These are phyloP conservation scores for Tachystola acroxantha DNA, from an alignment of 2,888 invertebrate genomes.

Conservation along the genomic window DNA sequence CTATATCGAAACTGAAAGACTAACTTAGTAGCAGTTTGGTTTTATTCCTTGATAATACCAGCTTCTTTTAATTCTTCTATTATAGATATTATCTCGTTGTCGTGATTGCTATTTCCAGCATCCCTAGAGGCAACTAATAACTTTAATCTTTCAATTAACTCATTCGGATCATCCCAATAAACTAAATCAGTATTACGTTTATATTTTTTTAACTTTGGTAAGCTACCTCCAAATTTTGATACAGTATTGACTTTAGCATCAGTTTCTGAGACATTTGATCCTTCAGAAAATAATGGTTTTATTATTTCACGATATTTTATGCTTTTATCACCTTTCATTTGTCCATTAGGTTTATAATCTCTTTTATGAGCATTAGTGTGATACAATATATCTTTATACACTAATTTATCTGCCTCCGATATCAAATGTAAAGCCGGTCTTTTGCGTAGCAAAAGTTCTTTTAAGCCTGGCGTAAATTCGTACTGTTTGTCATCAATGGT, in stretches of 20 bases:
- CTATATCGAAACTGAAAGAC: not conserved
- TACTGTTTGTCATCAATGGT: conserved; percentile 5
- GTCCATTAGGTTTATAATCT: conserved; percentile 12
- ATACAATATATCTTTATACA: conserved; percentile 11
- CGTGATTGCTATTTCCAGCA: conserved; percentile 19
- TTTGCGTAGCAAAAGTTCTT: conserved; percentile 9
- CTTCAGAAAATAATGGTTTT: conserved; percentile 3
- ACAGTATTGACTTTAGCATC: not conserved
- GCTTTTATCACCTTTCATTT: conserved; percentile 13
- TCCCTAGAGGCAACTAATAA: conserved; percentile 16
- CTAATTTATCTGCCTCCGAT: conserved; percentile 8
- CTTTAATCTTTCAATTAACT: conserved; percentile 19
- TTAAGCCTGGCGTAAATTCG: conserved; percentile 9
- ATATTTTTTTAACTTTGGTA: conserved; percentile 13
- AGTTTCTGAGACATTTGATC: too few relatives aligned
- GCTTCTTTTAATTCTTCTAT: conserved; percentile 23
- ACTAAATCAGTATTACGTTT: conserved; percentile 12
- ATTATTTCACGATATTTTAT: conserved; percentile 12
- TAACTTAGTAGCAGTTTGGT: not conserved
- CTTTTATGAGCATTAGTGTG: conserved; percentile 14
- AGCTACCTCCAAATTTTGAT: conserved; percentile 7
- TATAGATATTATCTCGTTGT: conserved; percentile 37
- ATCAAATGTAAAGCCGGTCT: conserved; percentile 5
- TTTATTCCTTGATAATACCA: conserved; percentile 14
- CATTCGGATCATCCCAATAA: conserved; percentile 24